Evolutionary conservation across 2,113 vertebrate species (phyloP), one percentile per base, ranked within the genome.

Genomic region (Dromas ardeola): DNA sequence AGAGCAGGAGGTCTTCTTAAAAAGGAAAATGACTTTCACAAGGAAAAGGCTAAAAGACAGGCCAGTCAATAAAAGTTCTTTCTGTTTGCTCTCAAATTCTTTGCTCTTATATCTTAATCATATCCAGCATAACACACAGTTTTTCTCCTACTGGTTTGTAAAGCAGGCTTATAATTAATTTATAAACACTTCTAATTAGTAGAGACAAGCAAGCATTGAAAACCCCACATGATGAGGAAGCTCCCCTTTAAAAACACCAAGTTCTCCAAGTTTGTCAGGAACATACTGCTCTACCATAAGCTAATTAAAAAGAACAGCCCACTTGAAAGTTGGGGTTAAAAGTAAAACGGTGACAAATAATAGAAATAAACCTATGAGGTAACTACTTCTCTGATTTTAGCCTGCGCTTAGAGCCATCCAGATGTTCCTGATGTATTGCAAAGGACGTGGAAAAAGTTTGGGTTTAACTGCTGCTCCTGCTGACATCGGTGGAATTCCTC

Each of bases 161-260:
- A 96, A 88, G 22, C 9, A 95, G n/a, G 15, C 10, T 96, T 87
- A 90, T 92, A 93, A 93, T 94, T 96, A 94, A 94, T 97, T 97
- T 96, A 95, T 88, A 95, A 93, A 36, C 32, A 56, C 22, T 95
- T 92, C 85, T 96, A 96, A 94, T 96, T 94, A 94, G 67, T 47
- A 84, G 49, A 95, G 94, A 96, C 81, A 88, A 74, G 63, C 20
- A 76, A 62, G 34, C 71, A 59, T 14, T 72, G 53, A 93, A 94
- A 93, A 82, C 17, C 59, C 25, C 30, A 73, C 53, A 80, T 69
- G 53, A 95, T 47, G 73, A 91, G 74, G 78, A 72, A 69, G 6
- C 16, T 95, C 42, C 53, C 42, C 38, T 72, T 85, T 91, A 95
- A 90, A 95, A 87, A 3, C 5, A 67, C 47, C 13, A 56, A 65